Conservation (phyloP, 1,140 invertebrate species). For the Helicoverpa zea region DNA sequence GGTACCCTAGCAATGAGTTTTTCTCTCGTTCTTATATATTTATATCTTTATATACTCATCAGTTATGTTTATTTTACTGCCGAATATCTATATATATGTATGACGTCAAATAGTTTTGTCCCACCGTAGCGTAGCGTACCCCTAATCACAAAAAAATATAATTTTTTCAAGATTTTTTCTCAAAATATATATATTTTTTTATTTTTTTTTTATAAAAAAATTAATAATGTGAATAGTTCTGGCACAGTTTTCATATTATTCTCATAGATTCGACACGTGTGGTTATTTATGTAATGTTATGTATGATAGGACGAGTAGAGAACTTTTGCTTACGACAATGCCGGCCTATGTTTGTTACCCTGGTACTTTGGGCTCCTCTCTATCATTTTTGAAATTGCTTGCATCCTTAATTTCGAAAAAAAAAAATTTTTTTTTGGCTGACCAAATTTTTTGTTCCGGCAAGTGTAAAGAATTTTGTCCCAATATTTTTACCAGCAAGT, state of each 20-base stretch:
- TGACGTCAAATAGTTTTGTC: conserved; percentile 20
- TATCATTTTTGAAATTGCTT: conserved; percentile 5
- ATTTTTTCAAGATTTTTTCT: not conserved
- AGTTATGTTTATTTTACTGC: conserved; percentile 22
- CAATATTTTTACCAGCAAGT: too few relatives aligned
- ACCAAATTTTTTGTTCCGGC: too few relatives aligned
- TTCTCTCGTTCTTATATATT: conserved; percentile 67
- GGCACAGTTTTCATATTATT: conserved; percentile 23
- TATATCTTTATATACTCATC: conserved; percentile 12
- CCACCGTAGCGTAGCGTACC: conserved; percentile 44
- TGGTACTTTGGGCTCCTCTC: conserved; percentile 41
- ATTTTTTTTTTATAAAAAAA: not conserved
- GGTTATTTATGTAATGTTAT: conserved; percentile 19
- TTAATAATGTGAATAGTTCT: conserved; percentile 30
- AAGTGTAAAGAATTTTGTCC: too few relatives aligned
- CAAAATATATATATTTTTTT: not conserved
- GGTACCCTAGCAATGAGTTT: conserved; percentile 58
- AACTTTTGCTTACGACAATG: conserved; percentile 23
- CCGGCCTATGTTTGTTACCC: conserved; percentile 19
- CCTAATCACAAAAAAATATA: not conserved
- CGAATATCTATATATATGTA: conserved; percentile 28
- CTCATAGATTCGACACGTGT: conserved; percentile 24
- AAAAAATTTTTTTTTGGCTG: not conserved
- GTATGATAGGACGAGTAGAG: conserved; percentile 39
- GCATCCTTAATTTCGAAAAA: not conserved